Evolutionary conservation across 1,140 invertebrate genomes (phyloP).

Genomic region (Drosophila melanica): DNA sequence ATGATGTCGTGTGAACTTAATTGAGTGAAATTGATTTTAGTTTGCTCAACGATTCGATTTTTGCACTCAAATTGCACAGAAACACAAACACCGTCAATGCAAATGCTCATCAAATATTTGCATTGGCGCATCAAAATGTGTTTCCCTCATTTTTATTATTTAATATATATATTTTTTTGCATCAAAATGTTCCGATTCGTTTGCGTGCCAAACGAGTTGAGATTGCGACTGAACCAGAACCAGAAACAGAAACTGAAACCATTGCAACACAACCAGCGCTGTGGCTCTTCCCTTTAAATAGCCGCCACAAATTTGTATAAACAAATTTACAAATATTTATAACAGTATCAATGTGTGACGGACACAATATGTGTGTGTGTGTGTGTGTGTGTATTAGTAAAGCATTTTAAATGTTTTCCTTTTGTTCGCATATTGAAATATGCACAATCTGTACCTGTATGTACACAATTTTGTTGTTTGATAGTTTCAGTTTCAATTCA

Average conservation of each 20-base stretch:
- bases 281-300: slow-evolving; percentile 6
- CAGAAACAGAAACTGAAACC: slow-evolving; percentile 17
- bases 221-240: slow-evolving; percentile 32
- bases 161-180: too few relatives aligned
- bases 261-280: slow-evolving; percentile 22
- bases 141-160: too few relatives aligned
- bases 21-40: slow-evolving; percentile 79
- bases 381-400: slow-evolving; percentile 22
- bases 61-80: slow-evolving; percentile 37
- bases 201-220: slow-evolving; percentile 62
- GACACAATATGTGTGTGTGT: slow-evolving; percentile 10
- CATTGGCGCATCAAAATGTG: slow-evolving; percentile 18
- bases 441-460: slow-evolving; percentile 10
- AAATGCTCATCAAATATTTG: slow-evolving; percentile 42
- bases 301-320: slow-evolving; percentile 29
- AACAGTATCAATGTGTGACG: neutral
- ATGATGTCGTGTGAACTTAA: slow-evolving; percentile 51
- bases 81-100: slow-evolving; percentile 5
- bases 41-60: slow-evolving; percentile 59
- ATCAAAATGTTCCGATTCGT: slow-evolving; percentile 24
- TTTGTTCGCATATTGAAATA: slow-evolving; percentile 55
- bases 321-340: slow-evolving; percentile 17
- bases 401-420: slow-evolving; percentile 68
- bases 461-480: slow-evolving; percentile 9
- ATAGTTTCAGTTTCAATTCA: slow-evolving; percentile 17